These are phyloP conservation scores for Nannoperca obscura DNA, from an alignment of 2,797 vertebrate genomes.

Conservation along the genomic window DNA sequence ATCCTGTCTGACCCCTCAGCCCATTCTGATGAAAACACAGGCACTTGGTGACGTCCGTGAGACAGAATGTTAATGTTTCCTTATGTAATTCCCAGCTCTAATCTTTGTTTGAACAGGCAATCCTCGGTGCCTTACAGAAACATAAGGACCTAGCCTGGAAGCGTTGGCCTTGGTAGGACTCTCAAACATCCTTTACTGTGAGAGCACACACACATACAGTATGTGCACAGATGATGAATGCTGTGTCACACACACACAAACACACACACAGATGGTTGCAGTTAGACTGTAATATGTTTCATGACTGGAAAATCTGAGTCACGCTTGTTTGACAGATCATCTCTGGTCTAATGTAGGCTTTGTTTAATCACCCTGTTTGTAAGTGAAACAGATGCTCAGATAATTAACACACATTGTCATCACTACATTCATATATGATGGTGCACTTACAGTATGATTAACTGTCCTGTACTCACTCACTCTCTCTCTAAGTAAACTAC, in stretches of 20 bases:
- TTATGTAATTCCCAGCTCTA: constrained; percentile 52
- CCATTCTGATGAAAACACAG: constrained; percentile 66
- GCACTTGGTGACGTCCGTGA: constrained; percentile 68
- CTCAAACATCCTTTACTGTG: constrained; percentile 16
- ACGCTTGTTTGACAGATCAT: constrained; percentile 71
- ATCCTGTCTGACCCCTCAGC: constrained; percentile 79
- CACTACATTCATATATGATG: neutral
- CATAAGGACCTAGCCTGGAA: constrained; percentile 30
- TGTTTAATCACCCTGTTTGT: constrained; percentile 58
- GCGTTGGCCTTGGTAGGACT: constrained; percentile 24
- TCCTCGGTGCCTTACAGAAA: constrained; percentile 18
- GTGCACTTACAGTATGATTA: constrained; percentile 9
- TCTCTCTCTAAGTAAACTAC: neutral
- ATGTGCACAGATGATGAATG: constrained; percentile 39
- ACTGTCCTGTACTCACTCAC: neutral
- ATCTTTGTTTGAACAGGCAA: constrained; percentile 70
- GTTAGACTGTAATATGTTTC: constrained; percentile 68
- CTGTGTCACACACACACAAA: constrained; percentile 48
- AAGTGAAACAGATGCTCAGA: constrained; percentile 51
- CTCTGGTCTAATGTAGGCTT: constrained; percentile 61
- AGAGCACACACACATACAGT: constrained; percentile 23
- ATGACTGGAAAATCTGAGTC: constrained; percentile 77
- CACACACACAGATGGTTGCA: constrained; percentile 71
- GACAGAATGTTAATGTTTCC: constrained; percentile 59
- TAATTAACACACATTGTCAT: constrained; percentile 35